These are phyloP conservation scores for Ptychadena robeensis DNA, from an alignment of 2,797 vertebrate species.

Conservation along the genomic window DNA sequence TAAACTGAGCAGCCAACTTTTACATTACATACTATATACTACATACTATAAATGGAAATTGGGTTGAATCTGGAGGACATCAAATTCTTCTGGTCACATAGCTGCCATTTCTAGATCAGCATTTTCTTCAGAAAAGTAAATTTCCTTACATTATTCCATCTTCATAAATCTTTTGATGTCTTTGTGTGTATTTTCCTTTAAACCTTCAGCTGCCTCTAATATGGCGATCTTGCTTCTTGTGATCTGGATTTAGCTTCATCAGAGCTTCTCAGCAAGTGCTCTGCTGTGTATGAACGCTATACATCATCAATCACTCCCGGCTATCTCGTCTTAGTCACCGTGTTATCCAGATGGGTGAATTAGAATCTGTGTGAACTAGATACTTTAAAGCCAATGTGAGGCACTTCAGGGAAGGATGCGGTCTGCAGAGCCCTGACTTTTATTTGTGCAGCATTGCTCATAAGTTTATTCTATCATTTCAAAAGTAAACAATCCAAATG, in stretches of 20 bases:
- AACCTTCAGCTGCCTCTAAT: not conserved
- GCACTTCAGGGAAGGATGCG: not conserved
- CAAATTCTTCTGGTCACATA: not conserved
- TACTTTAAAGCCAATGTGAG: not conserved
- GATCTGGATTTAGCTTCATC: constrained; percentile 24
- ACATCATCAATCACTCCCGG: constrained; percentile 30
- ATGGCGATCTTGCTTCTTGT: not conserved
- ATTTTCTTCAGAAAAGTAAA: not conserved
- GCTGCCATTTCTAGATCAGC: not conserved
- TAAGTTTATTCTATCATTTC: not conserved
- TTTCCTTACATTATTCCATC: not conserved
- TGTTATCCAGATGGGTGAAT: constrained; percentile 28
- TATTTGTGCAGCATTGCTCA: not conserved
- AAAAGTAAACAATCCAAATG: not conserved
- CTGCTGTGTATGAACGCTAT: constrained; percentile 16
- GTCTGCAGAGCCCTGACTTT: not conserved
- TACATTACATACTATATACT: too few relatives aligned
- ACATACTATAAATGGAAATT: too few relatives aligned
- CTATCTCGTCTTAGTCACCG: constrained; percentile 19
- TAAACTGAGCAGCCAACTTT: too few relatives aligned
- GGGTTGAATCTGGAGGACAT: too few relatives aligned
- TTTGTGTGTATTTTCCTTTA: not conserved
- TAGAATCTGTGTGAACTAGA: not conserved
- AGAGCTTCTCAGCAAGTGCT: constrained; percentile 1
- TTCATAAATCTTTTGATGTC: not conserved